phyloP scores from a whole-genome alignment of 23 tunicate species.

The Phallusia fumigata region DNA sequence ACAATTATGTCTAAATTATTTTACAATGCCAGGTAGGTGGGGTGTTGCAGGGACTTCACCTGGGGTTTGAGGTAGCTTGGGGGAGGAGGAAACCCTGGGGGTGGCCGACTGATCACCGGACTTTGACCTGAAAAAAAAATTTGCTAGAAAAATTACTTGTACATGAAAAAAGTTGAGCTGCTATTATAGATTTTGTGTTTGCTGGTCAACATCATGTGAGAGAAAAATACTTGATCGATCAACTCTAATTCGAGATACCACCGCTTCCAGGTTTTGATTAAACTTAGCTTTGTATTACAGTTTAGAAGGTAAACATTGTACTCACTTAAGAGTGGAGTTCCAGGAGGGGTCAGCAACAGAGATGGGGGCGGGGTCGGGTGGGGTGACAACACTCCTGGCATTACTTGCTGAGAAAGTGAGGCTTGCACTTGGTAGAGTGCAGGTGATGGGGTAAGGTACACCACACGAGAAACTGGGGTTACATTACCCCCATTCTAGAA shows the following conservation, averaged over 20 bases:
- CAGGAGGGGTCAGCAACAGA: constrained; percentile 39
- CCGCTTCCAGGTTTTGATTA: too few relatives aligned
- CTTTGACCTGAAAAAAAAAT: constrained; percentile 16
- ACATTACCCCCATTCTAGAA: not conserved
- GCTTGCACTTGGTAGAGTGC: constrained; percentile 37
- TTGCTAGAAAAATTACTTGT: too few relatives aligned
- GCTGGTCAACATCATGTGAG: too few relatives aligned
- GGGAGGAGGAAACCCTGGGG: constrained; percentile 50
- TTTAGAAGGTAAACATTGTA: too few relatives aligned
- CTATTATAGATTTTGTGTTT: too few relatives aligned
- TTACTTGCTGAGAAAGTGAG: constrained; percentile 11
- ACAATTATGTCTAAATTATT: too few relatives aligned
- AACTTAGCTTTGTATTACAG: too few relatives aligned
- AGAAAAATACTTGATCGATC: too few relatives aligned
- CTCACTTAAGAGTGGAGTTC: constrained; percentile 59
- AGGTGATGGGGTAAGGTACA: constrained; percentile 46
- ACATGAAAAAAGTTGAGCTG: too few relatives aligned
- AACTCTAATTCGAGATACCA: too few relatives aligned
- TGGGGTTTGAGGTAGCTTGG: constrained; percentile 32
- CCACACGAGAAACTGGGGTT: constrained; percentile 20
- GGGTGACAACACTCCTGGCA: constrained; percentile 22
- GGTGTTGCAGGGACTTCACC: not conserved
- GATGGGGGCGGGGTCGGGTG: constrained; percentile 52
- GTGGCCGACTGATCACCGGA: constrained; percentile 34
- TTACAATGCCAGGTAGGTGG: too few relatives aligned